phyloP scores from a whole-genome alignment of 37 sponge, comb jelly and placozoan genomes.

The Spongilla lacustris region DNA sequence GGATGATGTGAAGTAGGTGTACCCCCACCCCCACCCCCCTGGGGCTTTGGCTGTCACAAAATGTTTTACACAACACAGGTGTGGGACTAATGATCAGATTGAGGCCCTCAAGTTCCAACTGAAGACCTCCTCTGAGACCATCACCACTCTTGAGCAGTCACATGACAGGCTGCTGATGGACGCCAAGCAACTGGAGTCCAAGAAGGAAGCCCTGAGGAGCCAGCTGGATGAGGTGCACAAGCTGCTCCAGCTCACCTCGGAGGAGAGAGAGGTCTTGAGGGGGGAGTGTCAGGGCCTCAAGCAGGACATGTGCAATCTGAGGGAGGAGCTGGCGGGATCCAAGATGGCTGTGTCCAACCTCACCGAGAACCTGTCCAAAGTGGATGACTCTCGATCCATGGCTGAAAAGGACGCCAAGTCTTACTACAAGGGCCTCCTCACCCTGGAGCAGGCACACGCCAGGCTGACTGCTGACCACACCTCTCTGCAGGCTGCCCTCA shows the following conservation, averaged over 20 bases:
- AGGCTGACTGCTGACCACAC: conserved; percentile 38
- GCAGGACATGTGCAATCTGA: conserved; percentile 2
- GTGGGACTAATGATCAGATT: conserved; percentile 26
- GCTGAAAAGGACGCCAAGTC: conserved; percentile 1
- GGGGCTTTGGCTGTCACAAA: neutral
- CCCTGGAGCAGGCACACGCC: conserved; percentile 27
- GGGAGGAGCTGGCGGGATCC: conserved; percentile 10
- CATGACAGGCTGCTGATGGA: conserved; percentile 26
- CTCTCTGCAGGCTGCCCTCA: conserved; percentile 46
- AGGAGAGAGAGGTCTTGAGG: conserved; percentile 36
- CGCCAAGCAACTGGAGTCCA: conserved; percentile 33
- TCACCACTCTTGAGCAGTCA: conserved; percentile 14
- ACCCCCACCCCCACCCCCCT: too few relatives aligned
- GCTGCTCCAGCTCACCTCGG: conserved; percentile 21
- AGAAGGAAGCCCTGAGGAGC: conserved; percentile 36
- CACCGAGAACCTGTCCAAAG: conserved; percentile 15
- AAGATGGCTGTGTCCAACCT: conserved; percentile 17
- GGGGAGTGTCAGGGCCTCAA: conserved; percentile 17
- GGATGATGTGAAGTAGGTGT: conserved; percentile 41
- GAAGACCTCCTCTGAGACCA: conserved; percentile 13
- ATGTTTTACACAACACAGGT: neutral
- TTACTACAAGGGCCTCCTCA: conserved; percentile 3
- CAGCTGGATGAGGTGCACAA: conserved; percentile 26
- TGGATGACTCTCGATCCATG: conserved; percentile 16
- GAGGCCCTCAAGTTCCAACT: conserved; percentile 39